Evolutionary conservation across 2,797 vertebrate species (phyloP), one percentile per base, ranked within the genome.

Genomic region (Myiotriccus ornatus): DNA sequence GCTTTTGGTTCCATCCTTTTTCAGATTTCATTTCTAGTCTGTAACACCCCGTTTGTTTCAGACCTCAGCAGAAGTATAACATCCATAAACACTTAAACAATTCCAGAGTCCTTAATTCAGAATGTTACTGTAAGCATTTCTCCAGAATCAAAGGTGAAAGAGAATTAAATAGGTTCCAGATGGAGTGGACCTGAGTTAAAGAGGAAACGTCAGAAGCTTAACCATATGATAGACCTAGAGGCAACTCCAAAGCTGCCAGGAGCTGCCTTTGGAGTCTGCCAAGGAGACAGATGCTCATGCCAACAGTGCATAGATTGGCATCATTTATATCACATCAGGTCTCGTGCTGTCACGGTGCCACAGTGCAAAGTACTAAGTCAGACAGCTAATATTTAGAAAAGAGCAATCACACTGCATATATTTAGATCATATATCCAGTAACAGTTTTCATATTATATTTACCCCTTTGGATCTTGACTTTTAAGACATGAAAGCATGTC

Each of bases 281-380:
- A 97, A 96, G 94, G 89, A 97, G 95, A 92, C 97, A 97, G 95
- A 92, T 96, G 97, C 90, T 77, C n/a, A 39, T 92, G 97, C 94
- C 97, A 97, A 86, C 93, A 82, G 94, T 69, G 92, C 81, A 90
- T 86, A 95, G 90, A 95, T 91, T 93, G 93, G 94, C 94, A 95
- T 84, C 80, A 79, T 88, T 94, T 95, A 88, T 78, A 93, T 96
- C 93, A 95, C 96, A 96, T 96, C 93, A 90, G 91, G 84, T 67
- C 80, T 81, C 77, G 74, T 41, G 81, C 94, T 96, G 94, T 94
- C 95, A 94, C 6, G 0, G 43, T 32, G 91, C 86, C 90, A 90
- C 89, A 41, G 63, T 46, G 89, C 81, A 91, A 53, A 85, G 73
- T 59, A 93, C 83, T 70, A 63, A 87, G 50, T 41, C 60, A 79